Conservation (phyloP, 2,113 vertebrate genomes). For the Proterorhinus semilunaris region DNA sequence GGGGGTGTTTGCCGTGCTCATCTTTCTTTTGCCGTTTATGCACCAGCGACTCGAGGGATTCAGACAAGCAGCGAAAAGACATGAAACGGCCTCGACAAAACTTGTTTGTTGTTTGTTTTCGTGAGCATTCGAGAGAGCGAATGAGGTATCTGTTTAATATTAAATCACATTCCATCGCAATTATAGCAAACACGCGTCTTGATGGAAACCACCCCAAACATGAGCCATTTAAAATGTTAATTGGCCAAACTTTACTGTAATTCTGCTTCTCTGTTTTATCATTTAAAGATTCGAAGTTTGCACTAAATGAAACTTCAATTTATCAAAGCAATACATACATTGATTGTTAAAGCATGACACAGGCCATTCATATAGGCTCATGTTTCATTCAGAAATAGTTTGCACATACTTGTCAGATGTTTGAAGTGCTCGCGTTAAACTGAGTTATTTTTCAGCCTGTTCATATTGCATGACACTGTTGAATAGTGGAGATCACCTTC, state of each 20-base stretch:
- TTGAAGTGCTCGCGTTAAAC: not conserved
- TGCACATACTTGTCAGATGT: not conserved
- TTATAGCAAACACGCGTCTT: slow-evolving; percentile 15
- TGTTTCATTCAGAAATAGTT: not conserved
- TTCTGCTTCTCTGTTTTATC: not conserved
- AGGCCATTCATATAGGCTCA: not conserved
- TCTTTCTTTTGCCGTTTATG: slow-evolving; percentile 59
- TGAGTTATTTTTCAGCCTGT: not conserved
- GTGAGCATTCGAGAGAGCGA: slow-evolving; percentile 28
- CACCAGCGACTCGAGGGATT: slow-evolving; percentile 57
- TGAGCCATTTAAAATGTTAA: slow-evolving; percentile 17
- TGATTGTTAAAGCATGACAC: not conserved
- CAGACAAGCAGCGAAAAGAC: slow-evolving; percentile 42
- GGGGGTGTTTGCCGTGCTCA: slow-evolving; percentile 47
- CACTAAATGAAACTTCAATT: not conserved
- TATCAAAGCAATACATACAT: not conserved
- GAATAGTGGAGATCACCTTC: not conserved
- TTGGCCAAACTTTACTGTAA: not conserved
- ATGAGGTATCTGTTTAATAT: slow-evolving; percentile 45
- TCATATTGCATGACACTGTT: not conserved
- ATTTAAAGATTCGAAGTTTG: not conserved
- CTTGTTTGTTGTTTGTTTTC: slow-evolving; percentile 64
- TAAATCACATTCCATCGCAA: slow-evolving; percentile 22
- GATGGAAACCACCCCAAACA: slow-evolving; percentile 11
- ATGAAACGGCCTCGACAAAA: slow-evolving; percentile 57